These are phyloP conservation scores for Manis crassicaudata DNA, from an alignment of 2,797 vertebrate genomes.

Conservation along the genomic window DNA sequence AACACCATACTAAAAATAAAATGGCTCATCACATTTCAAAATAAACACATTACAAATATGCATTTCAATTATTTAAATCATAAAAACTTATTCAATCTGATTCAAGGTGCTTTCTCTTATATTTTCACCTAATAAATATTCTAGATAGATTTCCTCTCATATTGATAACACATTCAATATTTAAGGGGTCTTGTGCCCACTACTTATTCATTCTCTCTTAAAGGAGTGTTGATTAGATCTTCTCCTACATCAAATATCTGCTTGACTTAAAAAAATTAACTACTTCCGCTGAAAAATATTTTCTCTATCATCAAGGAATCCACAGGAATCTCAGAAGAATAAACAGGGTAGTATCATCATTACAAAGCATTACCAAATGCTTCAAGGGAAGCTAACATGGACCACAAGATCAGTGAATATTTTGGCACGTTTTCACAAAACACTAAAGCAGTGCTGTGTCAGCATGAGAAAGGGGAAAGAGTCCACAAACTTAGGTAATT, in stretches of 20 bases:
- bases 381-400: not conserved
- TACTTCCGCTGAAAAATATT: constrained; percentile 52
- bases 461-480: not conserved
- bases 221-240: constrained; percentile 34
- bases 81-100: constrained; percentile 62
- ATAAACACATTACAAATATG: constrained; percentile 75
- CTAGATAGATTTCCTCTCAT: not conserved
- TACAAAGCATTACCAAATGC: not conserved
- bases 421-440: not conserved
- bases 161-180: constrained; percentile 23
- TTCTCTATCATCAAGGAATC: constrained; percentile 22
- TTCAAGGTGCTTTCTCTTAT: constrained; percentile 38
- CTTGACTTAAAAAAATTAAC: constrained; percentile 53
- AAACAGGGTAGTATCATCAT: not conserved
- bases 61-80: constrained; percentile 70
- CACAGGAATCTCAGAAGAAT: constrained; percentile 6
- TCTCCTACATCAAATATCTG: constrained; percentile 30
- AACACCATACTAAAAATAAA: constrained; percentile 89
- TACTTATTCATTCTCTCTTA: constrained; percentile 36
- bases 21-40: constrained; percentile 81
- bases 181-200: not conserved
- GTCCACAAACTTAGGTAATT: not conserved
- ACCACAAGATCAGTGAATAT: not conserved
- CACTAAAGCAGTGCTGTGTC: not conserved
- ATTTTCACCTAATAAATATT: constrained; percentile 74